Conservation (phyloP, 1,140 invertebrate species). For the Hycleus phaleratus region DNA sequence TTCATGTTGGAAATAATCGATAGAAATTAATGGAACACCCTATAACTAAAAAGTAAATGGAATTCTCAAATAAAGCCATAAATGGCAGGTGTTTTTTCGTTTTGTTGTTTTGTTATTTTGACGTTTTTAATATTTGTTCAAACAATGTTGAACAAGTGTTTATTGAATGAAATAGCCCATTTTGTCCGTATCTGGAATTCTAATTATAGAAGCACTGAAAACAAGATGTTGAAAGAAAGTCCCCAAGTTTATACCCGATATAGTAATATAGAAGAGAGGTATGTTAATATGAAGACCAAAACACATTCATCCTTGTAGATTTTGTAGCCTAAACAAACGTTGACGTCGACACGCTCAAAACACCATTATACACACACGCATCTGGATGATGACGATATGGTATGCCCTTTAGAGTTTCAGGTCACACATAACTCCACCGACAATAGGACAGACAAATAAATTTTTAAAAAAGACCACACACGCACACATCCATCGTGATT, state of each 20-base stretch:
- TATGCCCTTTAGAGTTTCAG: too few relatives aligned
- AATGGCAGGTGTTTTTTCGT: neutral
- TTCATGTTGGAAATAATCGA: too few relatives aligned
- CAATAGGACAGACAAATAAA: too few relatives aligned
- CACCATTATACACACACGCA: constrained; percentile 22
- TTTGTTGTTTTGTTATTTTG: neutral
- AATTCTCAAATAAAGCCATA: neutral
- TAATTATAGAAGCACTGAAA: constrained; percentile 3
- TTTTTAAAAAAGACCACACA: too few relatives aligned
- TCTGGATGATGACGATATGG: too few relatives aligned
- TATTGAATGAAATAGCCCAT: constrained; percentile 4
- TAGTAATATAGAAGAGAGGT: neutral
- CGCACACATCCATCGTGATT: too few relatives aligned
- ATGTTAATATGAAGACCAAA: constrained; percentile 5
- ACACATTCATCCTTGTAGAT: constrained; percentile 6
- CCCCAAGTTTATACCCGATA: neutral
- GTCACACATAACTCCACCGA: too few relatives aligned
- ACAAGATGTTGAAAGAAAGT: neutral
- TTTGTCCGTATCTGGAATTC: constrained; percentile 6
- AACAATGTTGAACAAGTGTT: neutral
- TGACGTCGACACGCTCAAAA: constrained; percentile 22
- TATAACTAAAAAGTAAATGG: too few relatives aligned
- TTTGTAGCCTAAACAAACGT: constrained; percentile 27
- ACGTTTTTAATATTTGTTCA: neutral
- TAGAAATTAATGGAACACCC: too few relatives aligned